Evolutionary conservation across 2,113 vertebrate genomes (phyloP), one percentile per base, ranked within the genome.

Genomic region (Furnarius figulus): DNA sequence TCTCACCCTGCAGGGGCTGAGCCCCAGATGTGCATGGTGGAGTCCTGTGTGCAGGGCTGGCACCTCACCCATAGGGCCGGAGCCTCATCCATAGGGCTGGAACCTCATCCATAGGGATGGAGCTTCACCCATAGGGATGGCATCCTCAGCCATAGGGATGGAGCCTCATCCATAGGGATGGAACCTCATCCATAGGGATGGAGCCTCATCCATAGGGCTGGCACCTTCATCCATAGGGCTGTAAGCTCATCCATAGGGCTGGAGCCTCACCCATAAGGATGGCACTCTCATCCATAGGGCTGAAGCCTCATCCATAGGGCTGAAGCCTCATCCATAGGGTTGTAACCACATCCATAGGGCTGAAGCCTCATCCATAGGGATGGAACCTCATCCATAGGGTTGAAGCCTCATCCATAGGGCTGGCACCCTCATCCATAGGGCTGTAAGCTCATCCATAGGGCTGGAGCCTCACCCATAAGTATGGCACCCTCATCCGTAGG

Each of bases 1-100:
- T 72, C 22, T 22, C 39, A 40, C 12, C 58, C 10, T 6, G 0
- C n/a, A 50, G n/a, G 4, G 19, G 24, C 46, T 40, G 72, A 65
- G 49, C 39, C 61, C 23, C 33, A 22, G 1, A 19, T 15, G 47
- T n/a, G 30, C 49, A 14, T 0, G 12, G 37, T 2, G 5, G 5
- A 17, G 25, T 33, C 7, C 42, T 14, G 14, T 8, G n/a, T 30
- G n/a, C 35, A 31, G 23, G 25, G 31, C 82, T 66, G 24, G 24
- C 50, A 15, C 10, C 6, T 77, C 23, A 13, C 19, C n/a, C 4
- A 3, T 20, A 46, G 35, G 59, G 24, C 8, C 18, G 14, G n/a
- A 59, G 10, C 58, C n/a, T 35, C 35, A 17, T 7, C 15, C 27
- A 25, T 22, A 14, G 33, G 11, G 46, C 27, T 70, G 18, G 9